Percentiles rank a stretch among this genome's conserved stretches.
These are phyloP conservation scores for Anableps anableps DNA, from an alignment of 2,797 vertebrate species.

Conservation along the genomic window DNA sequence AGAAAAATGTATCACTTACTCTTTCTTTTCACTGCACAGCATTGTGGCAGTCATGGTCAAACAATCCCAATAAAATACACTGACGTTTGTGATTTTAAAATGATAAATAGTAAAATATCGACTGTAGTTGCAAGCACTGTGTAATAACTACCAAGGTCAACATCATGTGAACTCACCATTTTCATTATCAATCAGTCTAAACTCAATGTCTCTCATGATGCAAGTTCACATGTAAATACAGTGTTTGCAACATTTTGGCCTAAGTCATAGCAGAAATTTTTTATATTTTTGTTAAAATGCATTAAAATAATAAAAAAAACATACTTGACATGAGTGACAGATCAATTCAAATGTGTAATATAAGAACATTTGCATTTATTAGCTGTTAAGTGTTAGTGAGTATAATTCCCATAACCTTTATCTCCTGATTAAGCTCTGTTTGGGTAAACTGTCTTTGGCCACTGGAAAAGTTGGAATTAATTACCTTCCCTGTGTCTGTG, in stretches of 20 bases:
- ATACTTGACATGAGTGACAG: background rate
- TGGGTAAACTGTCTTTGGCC: constrained; percentile 34
- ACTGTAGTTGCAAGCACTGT: background rate
- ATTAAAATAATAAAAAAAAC: background rate
- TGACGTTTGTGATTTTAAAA: too few species aligned
- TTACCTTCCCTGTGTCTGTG: constrained; percentile 1
- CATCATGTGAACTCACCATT: background rate
- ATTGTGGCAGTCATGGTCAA: background rate
- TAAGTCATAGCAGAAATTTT: background rate
- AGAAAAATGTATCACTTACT: too few species aligned
- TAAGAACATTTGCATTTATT: background rate
- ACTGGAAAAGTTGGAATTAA: constrained; percentile 24
- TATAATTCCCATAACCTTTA: constrained; percentile 62
- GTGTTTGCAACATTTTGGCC: background rate
- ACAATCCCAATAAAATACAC: background rate
- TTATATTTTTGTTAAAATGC: background rate
- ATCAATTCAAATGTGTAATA: background rate
- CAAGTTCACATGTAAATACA: background rate
- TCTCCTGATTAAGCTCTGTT: constrained; percentile 48
- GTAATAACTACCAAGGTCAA: background rate
- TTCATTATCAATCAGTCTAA: background rate
- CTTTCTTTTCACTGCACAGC: background rate
- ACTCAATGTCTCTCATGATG: background rate
- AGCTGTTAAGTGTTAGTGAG: background rate
- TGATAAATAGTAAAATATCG: background rate